Evolutionary conservation across 2,888 invertebrate genomes (phyloP).

Genomic region (Caenorhabditis panamensis): DNA sequence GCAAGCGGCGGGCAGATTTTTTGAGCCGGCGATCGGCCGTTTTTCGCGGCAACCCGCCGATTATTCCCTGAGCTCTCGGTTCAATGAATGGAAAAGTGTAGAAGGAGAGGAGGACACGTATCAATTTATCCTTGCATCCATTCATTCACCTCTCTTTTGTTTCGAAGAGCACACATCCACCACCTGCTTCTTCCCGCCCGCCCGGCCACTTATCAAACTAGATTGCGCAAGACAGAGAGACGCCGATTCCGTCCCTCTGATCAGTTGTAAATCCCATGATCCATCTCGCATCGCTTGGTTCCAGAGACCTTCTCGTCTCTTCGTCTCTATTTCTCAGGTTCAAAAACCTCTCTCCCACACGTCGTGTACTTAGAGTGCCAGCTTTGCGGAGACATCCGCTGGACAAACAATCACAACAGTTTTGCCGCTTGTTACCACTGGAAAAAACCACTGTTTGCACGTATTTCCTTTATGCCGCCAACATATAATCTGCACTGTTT

Average conservation of each 20-base stretch:
- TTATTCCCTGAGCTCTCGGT: constrained; percentile 19
- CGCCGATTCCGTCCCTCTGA: constrained; percentile 28
- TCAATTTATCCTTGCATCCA: constrained; percentile 32
- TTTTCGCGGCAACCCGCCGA: background rate
- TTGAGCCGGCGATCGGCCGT: too few relatives aligned
- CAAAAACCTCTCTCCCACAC: background rate
- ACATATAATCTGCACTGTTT: constrained; percentile 18
- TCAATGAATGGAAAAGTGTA: constrained; percentile 25
- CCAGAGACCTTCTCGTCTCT: constrained; percentile 26
- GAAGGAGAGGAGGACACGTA: constrained; percentile 17
- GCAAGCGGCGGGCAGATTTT: too few relatives aligned
- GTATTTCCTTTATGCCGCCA: constrained; percentile 11
- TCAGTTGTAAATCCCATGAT: constrained; percentile 60
- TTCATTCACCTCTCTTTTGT: constrained; percentile 18
- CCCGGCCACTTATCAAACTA: constrained; percentile 42
- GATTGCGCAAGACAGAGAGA: constrained; percentile 19
- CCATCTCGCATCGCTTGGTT: constrained; percentile 18
- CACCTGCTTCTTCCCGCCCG: constrained; percentile 34
- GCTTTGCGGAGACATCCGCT: constrained; percentile 41
- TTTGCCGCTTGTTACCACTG: constrained; percentile 24
- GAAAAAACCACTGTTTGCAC: constrained; percentile 35
- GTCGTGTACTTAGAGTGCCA: constrained; percentile 32
- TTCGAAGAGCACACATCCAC: constrained; percentile 31
- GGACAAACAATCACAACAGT: constrained; percentile 50
- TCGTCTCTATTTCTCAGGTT: constrained; percentile 29